Evolutionary conservation across 2,888 invertebrate species (phyloP).

Genomic region (Eupithecia pulchellata): DNA sequence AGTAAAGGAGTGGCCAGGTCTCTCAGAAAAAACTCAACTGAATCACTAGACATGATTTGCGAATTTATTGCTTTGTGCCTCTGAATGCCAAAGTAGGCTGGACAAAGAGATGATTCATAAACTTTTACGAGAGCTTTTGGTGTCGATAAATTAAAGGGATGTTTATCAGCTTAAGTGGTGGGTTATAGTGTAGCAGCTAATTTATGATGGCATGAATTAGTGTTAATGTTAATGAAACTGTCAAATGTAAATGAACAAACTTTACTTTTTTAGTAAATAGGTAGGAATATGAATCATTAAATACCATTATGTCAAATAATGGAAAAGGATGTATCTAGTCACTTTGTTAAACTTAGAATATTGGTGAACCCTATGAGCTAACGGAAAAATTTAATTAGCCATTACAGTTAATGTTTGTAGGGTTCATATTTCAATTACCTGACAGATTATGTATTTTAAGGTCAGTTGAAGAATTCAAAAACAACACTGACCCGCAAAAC

Average conservation of each 20-base stretch:
- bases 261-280: not conserved
- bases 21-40: constrained; percentile 62
- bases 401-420: not conserved
- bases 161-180: constrained; percentile 35
- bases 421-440: not conserved
- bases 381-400: not conserved
- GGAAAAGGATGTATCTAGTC: constrained; percentile 5
- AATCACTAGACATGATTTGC: constrained; percentile 77
- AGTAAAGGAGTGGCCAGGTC: constrained; percentile 59
- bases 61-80: constrained; percentile 67
- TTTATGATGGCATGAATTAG: constrained; percentile 34
- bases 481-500: too few relatives aligned
- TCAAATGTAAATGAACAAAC: constrained; percentile 16
- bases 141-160: constrained; percentile 42
- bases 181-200: constrained; percentile 21
- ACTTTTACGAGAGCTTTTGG: constrained; percentile 39
- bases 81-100: constrained; percentile 72
- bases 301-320: constrained; percentile 1
- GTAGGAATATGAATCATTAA: constrained; percentile 1
- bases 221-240: constrained; percentile 28
- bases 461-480: not conserved
- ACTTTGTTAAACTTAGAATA: not conserved
- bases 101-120: constrained; percentile 58
- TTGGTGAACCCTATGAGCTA: not conserved
- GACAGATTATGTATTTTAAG: not conserved